Evolutionary conservation across 2,888 invertebrate genomes (phyloP).

Genomic region (Euplexia lucipara): DNA sequence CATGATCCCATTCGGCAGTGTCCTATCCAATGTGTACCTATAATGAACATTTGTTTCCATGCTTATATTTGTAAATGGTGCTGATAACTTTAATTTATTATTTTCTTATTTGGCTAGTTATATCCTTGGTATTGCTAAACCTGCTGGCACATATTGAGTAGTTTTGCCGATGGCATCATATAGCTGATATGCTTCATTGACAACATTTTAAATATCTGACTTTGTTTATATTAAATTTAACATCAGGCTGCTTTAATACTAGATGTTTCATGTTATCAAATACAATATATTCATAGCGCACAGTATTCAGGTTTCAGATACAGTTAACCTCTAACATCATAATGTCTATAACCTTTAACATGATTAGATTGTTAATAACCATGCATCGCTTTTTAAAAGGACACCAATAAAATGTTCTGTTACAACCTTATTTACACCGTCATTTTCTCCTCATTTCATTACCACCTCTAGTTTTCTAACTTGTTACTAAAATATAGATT

Average conservation of each 20-base stretch:
- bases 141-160: not conserved
- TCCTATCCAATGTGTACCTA: not conserved
- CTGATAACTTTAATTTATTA: not conserved
- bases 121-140: not conserved
- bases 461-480: constrained; percentile 38
- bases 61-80: not conserved
- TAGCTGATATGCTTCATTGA: too few species aligned
- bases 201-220: not conserved
- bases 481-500: constrained; percentile 24
- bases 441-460: constrained; percentile 22
- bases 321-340: not conserved
- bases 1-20: constrained; percentile 8
- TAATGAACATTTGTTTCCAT: not conserved
- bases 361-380: constrained; percentile 49
- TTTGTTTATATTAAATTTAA: not conserved
- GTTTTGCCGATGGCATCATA: not conserved
- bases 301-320: not conserved
- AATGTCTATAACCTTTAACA: not conserved
- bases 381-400: constrained; percentile 63
- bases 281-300: constrained; percentile 1
- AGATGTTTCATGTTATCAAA: constrained; percentile 4
- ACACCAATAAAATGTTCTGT: constrained; percentile 68
- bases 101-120: not conserved
- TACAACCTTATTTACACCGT: constrained; percentile 67
- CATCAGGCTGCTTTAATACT: not conserved